Conservation (phyloP, 2,113 vertebrate species). For the Chaenogobius annularis region DNA sequence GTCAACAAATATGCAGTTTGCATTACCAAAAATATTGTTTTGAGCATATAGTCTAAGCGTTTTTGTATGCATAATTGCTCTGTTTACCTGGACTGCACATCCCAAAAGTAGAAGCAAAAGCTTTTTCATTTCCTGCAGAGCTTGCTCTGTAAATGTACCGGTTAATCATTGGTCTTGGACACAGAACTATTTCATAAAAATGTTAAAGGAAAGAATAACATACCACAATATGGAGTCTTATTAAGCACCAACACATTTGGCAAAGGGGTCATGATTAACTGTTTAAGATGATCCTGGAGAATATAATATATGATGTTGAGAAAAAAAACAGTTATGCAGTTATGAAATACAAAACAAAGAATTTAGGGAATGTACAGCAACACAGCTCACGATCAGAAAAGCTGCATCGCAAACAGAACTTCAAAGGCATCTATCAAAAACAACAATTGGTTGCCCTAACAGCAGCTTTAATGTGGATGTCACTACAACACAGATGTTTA, state of each 20-base stretch:
- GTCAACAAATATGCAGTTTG: not conserved
- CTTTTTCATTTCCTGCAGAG: constrained; percentile 90
- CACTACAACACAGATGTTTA: constrained; percentile 56
- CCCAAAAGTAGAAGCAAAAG: constrained; percentile 88
- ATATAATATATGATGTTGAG: not conserved
- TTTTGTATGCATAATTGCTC: no score
- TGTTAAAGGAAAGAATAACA: constrained; percentile 6
- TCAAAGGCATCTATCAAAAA: not conserved
- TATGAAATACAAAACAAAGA: not conserved
- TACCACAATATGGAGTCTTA: constrained; percentile 69
- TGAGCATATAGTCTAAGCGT: not conserved
- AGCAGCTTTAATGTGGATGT: constrained; percentile 26
- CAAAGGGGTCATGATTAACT: constrained; percentile 69
- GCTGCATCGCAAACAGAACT: no score
- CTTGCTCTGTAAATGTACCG: constrained; percentile 79
- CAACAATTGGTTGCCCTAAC: constrained; percentile 3
- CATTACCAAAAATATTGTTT: not conserved
- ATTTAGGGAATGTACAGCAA: no score
- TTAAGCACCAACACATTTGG: constrained; percentile 70
- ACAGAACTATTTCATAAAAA: not conserved
- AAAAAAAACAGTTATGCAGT: not conserved
- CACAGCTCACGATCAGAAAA: no score
- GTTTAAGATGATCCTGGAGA: constrained; percentile 68
- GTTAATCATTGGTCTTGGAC: constrained; percentile 9
- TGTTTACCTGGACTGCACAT: constrained; percentile 90